These are phyloP conservation scores for Sitophilus oryzae DNA, from an alignment of 1,140 invertebrate species.

Conservation along the genomic window DNA sequence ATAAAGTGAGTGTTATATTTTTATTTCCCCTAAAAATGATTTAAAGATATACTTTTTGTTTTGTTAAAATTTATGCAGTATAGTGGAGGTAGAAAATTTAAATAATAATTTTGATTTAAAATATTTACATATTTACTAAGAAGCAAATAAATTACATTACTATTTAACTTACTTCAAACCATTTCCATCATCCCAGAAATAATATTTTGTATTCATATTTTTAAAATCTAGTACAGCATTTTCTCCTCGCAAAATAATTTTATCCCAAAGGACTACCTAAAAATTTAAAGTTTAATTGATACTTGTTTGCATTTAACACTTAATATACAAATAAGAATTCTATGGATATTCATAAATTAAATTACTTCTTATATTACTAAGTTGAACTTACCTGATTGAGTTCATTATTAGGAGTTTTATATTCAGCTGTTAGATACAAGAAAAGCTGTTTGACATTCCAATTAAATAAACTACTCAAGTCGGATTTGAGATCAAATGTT, in stretches of 20 bases:
- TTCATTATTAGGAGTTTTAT: constrained; percentile 82
- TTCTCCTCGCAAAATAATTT: constrained; percentile 92
- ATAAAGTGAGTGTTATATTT: constrained; percentile 88
- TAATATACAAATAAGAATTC: too few relatives aligned
- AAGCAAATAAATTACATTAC: too few relatives aligned
- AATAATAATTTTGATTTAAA: too few relatives aligned
- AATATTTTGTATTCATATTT: constrained; percentile 97
- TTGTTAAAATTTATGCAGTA: too few relatives aligned
- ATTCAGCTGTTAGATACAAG: constrained; percentile 94
- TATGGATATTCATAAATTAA: too few relatives aligned
- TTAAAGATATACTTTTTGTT: background rate
- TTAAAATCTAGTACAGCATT: constrained; percentile 87
- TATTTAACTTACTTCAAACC: constrained; percentile 73
- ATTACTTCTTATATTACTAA: background rate
- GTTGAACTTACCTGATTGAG: constrained; percentile 64
- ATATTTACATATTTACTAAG: too few relatives aligned
- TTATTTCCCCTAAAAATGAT: constrained; percentile 68
- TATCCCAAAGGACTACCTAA: constrained; percentile 97
- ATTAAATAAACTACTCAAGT: constrained; percentile 90
- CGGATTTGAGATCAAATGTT: constrained; percentile 90
- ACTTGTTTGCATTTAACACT: constrained; percentile 4
- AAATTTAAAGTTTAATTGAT: constrained; percentile 23
- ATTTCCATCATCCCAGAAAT: constrained; percentile 99
- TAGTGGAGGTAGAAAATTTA: too few relatives aligned
- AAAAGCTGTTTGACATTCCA: constrained; percentile 99